Evolutionary conservation across 2,113 vertebrate genomes (phyloP).

Genomic region (Catharus fuscescens): DNA sequence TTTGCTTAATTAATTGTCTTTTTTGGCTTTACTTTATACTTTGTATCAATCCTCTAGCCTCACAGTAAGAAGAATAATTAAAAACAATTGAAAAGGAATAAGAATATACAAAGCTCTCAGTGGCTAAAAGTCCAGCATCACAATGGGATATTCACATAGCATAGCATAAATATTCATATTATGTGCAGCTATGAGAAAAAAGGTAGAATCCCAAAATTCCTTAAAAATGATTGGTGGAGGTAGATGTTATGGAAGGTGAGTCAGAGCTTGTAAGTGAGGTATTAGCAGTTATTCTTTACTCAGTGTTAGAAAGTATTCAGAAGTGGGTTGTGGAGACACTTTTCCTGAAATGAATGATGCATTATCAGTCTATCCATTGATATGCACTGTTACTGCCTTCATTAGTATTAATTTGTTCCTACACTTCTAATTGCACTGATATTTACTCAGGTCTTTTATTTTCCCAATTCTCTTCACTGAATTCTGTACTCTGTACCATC

Average conservation of each 20-base stretch:
- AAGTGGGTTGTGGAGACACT: neutral
- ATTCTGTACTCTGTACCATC: neutral
- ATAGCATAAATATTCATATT: neutral
- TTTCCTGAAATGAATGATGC: neutral
- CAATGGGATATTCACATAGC: neutral
- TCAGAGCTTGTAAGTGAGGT: neutral
- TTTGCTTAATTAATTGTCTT: neutral
- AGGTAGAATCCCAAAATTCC: neutral
- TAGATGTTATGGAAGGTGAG: neutral
- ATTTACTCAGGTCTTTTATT: neutral
- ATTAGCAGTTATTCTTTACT: neutral
- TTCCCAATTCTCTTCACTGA: neutral
- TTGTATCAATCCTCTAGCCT: neutral
- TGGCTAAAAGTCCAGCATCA: neutral
- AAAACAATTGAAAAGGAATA: neutral
- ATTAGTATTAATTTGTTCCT: neutral
- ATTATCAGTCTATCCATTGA: neutral
- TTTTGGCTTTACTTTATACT: neutral
- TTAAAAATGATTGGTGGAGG: neutral
- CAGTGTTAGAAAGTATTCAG: neutral
- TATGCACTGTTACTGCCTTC: neutral
- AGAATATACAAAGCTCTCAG: neutral
- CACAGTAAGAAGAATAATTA: neutral
- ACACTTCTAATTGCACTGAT: neutral
- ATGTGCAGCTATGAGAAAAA: neutral